Evolutionary conservation across 2,113 vertebrate genomes (phyloP).

Genomic region (Prochilodus magdalenae): DNA sequence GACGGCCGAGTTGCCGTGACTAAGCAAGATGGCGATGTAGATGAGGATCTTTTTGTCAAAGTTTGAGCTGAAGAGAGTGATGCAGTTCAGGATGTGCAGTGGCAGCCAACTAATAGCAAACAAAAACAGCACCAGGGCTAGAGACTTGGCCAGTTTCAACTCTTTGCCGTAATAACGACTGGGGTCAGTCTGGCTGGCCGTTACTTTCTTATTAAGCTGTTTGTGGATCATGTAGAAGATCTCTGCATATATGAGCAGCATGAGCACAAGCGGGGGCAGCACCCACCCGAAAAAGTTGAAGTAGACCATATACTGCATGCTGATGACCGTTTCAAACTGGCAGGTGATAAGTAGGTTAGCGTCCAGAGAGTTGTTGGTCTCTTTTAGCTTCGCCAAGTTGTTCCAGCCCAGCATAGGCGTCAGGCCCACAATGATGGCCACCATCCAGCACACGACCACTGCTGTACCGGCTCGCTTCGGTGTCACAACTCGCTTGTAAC

Average conservation of each 20-base stretch:
- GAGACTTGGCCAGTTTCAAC: conserved; percentile 92
- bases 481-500: conserved; percentile 92
- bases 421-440: conserved; percentile 90
- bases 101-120: conserved; percentile 95
- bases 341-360: conserved; percentile 79
- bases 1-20: conserved; percentile 93
- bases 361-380: conserved; percentile 65
- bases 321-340: conserved; percentile 92
- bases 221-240: conserved; percentile 97
- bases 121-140: conserved; percentile 91
- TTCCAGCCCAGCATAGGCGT: conserved; percentile 96
- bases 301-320: conserved; percentile 99
- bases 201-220: conserved; percentile 92
- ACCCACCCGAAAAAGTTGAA: conserved; percentile 98
- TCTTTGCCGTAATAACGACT: conserved; percentile 94
- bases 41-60: conserved; percentile 74
- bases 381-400: conserved; percentile 76
- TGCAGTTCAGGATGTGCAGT: conserved; percentile 91
- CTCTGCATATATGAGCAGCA: conserved; percentile 92
- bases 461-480: conserved; percentile 83
- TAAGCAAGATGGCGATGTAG: conserved; percentile 91
- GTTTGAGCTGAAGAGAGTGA: conserved; percentile 87
- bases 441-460: conserved; percentile 88
- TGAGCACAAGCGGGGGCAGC: conserved; percentile 89
- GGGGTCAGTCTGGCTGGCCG: conserved; percentile 83